Conservation (phyloP, 2,113 vertebrate species). For the Nipponia nippon region DNA sequence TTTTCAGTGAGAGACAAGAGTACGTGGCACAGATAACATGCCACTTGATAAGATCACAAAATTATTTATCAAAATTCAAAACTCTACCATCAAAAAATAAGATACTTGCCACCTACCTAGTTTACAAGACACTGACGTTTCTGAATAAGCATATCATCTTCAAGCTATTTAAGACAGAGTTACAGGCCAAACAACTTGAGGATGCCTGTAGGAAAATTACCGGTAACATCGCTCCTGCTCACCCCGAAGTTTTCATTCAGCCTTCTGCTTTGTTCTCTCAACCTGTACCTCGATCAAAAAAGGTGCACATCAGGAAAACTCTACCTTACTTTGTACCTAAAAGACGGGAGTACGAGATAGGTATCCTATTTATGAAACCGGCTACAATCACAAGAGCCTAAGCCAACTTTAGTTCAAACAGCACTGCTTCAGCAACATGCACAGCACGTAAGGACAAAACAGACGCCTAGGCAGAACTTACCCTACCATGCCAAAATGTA, state of each 20-base stretch:
- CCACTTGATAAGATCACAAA: not conserved
- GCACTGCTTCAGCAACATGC: not conserved
- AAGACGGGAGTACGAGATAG: not conserved
- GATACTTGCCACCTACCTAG: not conserved
- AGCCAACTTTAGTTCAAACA: not conserved
- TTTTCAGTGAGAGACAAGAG: not conserved
- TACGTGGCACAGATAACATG: accelerated
- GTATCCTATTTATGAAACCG: not conserved
- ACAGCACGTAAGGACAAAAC: not conserved
- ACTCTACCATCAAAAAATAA: not conserved
- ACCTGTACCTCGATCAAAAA: not conserved
- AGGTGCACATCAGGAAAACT: not conserved
- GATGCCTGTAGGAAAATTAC: not conserved
- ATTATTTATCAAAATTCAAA: not conserved
- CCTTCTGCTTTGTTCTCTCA: not conserved
- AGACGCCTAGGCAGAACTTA: not conserved
- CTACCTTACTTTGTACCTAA: not conserved
- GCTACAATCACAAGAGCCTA: not conserved
- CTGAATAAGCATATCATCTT: not conserved
- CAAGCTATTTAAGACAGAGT: not conserved
- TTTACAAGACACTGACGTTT: not conserved
- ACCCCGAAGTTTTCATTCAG: not conserved
- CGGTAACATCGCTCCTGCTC: not conserved
- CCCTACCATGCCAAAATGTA: not conserved
- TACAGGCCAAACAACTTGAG: not conserved